Percentiles rank a stretch among this genome's conserved stretches.
Evolutionary conservation across 2,888 invertebrate genomes (phyloP).

Genomic region (Eubasilissa splendida): DNA sequence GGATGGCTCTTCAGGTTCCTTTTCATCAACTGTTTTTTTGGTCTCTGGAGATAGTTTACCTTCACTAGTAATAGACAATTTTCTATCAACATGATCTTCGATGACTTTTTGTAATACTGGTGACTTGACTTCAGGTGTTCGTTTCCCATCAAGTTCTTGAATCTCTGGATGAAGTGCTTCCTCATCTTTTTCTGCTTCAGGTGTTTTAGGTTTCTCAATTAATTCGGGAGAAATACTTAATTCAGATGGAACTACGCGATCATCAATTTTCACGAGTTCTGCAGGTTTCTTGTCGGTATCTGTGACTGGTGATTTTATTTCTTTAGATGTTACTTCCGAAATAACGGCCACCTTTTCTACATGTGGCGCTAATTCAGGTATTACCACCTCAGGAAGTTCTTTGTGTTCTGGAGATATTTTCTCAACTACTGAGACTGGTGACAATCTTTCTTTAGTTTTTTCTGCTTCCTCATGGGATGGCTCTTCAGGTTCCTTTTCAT

Average conservation of each 20-base stretch:
- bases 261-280: background rate
- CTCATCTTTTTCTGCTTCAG: background rate
- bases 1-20: too few species aligned
- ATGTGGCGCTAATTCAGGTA: background rate
- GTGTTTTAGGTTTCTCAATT: background rate
- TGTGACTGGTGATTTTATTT: too few species aligned
- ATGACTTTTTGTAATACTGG: background rate
- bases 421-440: too few species aligned
- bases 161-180: background rate
- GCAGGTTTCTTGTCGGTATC: background rate
- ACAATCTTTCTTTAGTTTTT: too few species aligned
- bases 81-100: background rate
- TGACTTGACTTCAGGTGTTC: background rate
- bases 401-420: too few species aligned
- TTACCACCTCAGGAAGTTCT: too few species aligned
- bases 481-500: constrained; percentile 59
- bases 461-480: too few species aligned
- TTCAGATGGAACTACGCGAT: background rate
- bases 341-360: background rate
- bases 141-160: background rate
- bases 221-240: background rate
- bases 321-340: background rate
- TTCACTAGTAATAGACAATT: background rate
- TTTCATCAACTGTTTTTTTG: too few species aligned
- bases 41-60: too few species aligned